Evolutionary conservation across 2,888 invertebrate species (phyloP).

Genomic region (Leptinotarsa haldemani): DNA sequence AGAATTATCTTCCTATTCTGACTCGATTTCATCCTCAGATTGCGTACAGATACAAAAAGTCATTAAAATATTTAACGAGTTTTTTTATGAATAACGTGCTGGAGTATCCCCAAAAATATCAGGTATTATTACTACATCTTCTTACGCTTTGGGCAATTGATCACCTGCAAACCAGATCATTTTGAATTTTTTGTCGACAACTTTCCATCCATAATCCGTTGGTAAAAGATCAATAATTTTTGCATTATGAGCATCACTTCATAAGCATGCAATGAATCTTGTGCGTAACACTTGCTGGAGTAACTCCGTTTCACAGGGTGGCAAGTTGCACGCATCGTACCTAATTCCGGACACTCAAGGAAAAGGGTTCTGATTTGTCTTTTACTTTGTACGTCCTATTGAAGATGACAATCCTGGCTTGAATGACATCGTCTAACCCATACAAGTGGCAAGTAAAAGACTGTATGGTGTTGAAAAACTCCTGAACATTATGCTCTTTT

Average conservation of each 20-base stretch:
- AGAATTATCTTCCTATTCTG: no score
- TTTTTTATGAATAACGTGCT: not conserved
- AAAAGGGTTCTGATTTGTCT: conserved; percentile 49
- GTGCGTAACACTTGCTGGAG: conserved; percentile 24
- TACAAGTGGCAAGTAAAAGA: conserved; percentile 51
- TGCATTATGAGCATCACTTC: conserved; percentile 24
- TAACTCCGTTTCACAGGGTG: conserved; percentile 41
- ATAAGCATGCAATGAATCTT: conserved; percentile 20
- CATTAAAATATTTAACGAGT: no score
- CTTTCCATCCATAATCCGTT: conserved; percentile 27
- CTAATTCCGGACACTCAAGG: not conserved
- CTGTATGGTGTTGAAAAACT: conserved; percentile 36
- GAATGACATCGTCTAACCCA: conserved; percentile 48
- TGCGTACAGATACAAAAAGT: no score
- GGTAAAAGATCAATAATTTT: conserved; percentile 22
- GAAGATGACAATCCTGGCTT: conserved; percentile 46
- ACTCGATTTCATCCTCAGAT: no score
- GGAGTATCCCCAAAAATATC: conserved; percentile 21
- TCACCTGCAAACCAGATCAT: conserved; percentile 20
- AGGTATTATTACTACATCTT: conserved; percentile 19
- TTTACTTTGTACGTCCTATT: conserved; percentile 53
- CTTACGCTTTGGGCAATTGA: conserved; percentile 6
- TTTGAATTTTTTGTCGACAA: conserved; percentile 20
- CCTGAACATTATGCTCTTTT: conserved; percentile 34
- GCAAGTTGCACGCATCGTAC: conserved; percentile 41